Evolutionary conservation across 2,888 invertebrate genomes (phyloP).

Genomic region (Lasioglossum villosulum): DNA sequence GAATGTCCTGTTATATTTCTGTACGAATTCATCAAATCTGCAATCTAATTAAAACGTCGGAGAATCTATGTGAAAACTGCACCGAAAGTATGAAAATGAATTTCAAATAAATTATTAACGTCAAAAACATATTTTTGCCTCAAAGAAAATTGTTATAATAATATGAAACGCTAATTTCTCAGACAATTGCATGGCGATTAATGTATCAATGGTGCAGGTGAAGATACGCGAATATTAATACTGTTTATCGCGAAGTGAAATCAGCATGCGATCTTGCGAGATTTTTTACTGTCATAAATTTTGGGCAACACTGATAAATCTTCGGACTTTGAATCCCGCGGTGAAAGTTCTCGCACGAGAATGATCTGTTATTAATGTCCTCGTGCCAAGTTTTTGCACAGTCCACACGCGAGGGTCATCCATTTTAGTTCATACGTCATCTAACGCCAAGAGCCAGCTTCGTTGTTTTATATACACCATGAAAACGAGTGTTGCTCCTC

Average conservation of each 20-base stretch:
- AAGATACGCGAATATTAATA: not conserved
- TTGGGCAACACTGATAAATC: constrained; percentile 28
- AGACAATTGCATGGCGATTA: not conserved
- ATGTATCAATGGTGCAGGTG: not conserved
- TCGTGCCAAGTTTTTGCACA: constrained; percentile 29
- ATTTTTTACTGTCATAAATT: constrained; percentile 13
- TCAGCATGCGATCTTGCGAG: not conserved
- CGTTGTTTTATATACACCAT: constrained; percentile 21
- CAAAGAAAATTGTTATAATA: not conserved
- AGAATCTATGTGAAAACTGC: not conserved
- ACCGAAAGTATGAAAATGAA: not conserved
- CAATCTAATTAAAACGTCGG: not conserved
- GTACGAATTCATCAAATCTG: too few species aligned
- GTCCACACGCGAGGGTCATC: constrained; percentile 28
- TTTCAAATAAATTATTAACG: not conserved
- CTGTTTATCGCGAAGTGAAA: not conserved
- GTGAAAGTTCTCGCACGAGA: constrained; percentile 44
- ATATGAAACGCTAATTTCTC: not conserved
- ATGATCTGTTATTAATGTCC: constrained; percentile 47
- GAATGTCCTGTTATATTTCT: not conserved
- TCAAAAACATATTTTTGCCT: not conserved
- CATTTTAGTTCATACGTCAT: constrained; percentile 46
- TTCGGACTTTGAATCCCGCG: constrained; percentile 19
- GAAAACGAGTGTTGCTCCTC: constrained; percentile 21
- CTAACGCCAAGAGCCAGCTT: not conserved